Evolutionary conservation across 2,888 invertebrate genomes (phyloP), one percentile per base, ranked within the genome.

Genomic region (Torymus texanus): DNA sequence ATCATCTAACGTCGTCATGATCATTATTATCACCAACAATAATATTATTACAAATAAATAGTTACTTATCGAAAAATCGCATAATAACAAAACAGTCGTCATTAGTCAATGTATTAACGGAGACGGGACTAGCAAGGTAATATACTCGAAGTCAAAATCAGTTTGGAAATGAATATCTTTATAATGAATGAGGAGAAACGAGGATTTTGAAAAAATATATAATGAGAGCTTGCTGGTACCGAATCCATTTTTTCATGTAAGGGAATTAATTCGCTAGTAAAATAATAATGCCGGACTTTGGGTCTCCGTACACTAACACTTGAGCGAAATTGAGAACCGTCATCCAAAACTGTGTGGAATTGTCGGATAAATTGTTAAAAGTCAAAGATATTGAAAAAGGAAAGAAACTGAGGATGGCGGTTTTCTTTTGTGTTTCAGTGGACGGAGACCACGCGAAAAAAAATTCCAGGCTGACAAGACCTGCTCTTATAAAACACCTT

Each of bases 11-110:
- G 74, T 75, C 79, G 67, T 81, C 81, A 75, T 81, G 58, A 81
- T 81, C 16, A 71, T 79, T 78, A 81, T 79, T 78, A 81, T 79
- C 81, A 81, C 79, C 79, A 77, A 79, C 75, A 77, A 65, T 81
- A 71, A 84, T 86, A 85, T 84, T 82, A 83, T 85, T 83, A 87
- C 85, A 88, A 89, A 89, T 89, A 89, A 89, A 88, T 89, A 89
- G 87, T 86, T 85, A 84, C 84, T 85, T 81, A 86, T 86, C 83
- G 84, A 86, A 85, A 68, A 85, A 87, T 84, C 85, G 86, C 85
- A 84, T 85, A 85, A 85, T 85, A 87, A 87, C 86, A 87, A 86
- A 86, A 85, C 83, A 87, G 86, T 88, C 85, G 86, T 87, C 86
- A 86, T 78, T 81, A 61, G 79, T 82, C 75, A 80, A 73, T 51